A percentile compares a stretch with the other conserved stretches of the same genome.
Conservation (phyloP, 1,140 invertebrate genomes). For the Luehdorfia chinensis region DNA sequence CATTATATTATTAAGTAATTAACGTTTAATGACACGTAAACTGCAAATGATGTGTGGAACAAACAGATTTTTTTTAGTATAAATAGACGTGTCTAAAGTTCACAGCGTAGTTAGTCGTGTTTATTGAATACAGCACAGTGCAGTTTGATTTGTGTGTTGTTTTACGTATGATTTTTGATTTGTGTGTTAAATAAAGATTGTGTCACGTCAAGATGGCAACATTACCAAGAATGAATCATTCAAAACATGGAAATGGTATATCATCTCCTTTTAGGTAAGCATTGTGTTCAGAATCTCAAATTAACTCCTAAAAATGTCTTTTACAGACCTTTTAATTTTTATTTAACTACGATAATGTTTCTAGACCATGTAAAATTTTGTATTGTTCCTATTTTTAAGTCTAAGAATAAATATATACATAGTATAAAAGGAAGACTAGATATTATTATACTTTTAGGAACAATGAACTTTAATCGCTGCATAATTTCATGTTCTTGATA, state of each 20-base stretch:
- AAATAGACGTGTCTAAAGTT: constrained; percentile 26
- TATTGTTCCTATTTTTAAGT: no score
- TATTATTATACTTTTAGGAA: no score
- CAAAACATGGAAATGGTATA: constrained; percentile 51
- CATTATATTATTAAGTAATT: not conserved
- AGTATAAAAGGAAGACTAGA: no score
- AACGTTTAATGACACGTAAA: not conserved
- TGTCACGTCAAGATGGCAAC: constrained; percentile 54
- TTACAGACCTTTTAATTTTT: no score
- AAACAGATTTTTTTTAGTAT: constrained; percentile 19
- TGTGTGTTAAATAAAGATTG: constrained; percentile 16
- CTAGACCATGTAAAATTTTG: no score
- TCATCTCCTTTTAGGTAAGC: constrained; percentile 60
- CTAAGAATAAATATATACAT: no score
- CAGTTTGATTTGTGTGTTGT: constrained; percentile 18
- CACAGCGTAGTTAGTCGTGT: constrained; percentile 30
- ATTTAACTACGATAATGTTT: no score
- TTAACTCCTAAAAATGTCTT: no score
- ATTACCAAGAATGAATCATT: constrained; percentile 57
- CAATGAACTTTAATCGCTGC: no score
- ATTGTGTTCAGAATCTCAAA: constrained; percentile 3
- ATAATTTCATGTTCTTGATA: no score
- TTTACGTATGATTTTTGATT: constrained; percentile 13
- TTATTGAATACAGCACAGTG: constrained; percentile 27
- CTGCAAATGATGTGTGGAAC: constrained; percentile 3